phyloP scores from a whole-genome alignment of 2,797 vertebrate species.

The Erithacus rubecula region DNA sequence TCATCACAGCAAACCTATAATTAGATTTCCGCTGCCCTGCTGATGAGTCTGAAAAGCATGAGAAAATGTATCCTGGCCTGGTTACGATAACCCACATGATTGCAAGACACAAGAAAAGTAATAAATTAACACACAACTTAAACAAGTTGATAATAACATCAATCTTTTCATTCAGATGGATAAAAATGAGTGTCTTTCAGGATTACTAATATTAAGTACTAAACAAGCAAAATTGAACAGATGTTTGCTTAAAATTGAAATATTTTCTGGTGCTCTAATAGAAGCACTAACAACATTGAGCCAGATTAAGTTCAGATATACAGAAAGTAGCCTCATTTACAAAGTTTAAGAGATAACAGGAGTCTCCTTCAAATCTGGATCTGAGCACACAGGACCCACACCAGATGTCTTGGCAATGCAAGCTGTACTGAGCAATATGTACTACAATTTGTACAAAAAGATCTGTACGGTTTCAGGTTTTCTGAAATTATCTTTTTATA shows the following conservation, averaged over 20 bases:
- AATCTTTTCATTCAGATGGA: not conserved
- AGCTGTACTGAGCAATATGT: not conserved
- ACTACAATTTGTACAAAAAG: not conserved
- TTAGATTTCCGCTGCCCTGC: slow-evolving; percentile 44
- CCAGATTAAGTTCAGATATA: not conserved
- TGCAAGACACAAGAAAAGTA: not conserved
- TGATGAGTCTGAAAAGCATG: slow-evolving; percentile 21
- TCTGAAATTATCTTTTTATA: not conserved
- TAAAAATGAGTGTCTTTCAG: not conserved
- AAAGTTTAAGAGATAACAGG: not conserved
- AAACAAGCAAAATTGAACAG: not conserved
- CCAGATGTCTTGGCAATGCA: not conserved
- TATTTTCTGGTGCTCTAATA: not conserved
- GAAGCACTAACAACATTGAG: not conserved
- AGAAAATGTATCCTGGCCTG: slow-evolving; percentile 34
- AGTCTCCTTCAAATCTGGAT: not conserved
- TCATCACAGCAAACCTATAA: slow-evolving; percentile 32
- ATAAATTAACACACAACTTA: not conserved
- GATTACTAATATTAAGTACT: not conserved
- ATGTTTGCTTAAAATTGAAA: not conserved
- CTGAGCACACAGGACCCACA: not conserved
- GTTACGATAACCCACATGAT: not conserved
- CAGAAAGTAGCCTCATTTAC: not conserved
- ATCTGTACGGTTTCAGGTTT: not conserved
- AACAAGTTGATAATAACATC: not conserved